Evolutionary conservation across 2,888 invertebrate species (phyloP).

Genomic region (Caenorhabditis wallacei): DNA sequence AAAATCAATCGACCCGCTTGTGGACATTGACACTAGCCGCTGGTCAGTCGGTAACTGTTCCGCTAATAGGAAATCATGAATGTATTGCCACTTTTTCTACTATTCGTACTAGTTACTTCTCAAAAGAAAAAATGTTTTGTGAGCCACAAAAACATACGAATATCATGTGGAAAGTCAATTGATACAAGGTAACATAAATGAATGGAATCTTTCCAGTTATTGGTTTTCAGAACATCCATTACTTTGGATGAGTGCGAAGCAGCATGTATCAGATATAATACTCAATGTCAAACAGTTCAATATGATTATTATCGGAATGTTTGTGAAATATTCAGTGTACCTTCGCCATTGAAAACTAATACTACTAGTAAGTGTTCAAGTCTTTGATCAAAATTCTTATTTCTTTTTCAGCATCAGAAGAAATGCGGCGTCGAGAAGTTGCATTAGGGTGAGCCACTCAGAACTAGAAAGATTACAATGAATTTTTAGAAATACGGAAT

Average conservation of each 20-base stretch:
- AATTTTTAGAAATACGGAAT: slow-evolving; percentile 50
- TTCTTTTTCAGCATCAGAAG: slow-evolving; percentile 32
- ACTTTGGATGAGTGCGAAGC: slow-evolving; percentile 66
- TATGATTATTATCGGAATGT: slow-evolving; percentile 69
- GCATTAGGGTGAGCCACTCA: slow-evolving; percentile 42
- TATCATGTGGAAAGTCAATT: slow-evolving; percentile 63
- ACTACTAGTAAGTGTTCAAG: slow-evolving; percentile 24
- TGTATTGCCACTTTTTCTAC: slow-evolving; percentile 48
- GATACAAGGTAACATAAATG: slow-evolving; percentile 35
- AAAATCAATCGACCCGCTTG: slow-evolving; percentile 59
- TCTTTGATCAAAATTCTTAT: not conserved
- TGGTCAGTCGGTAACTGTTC: slow-evolving; percentile 59
- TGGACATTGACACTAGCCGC: slow-evolving; percentile 21
- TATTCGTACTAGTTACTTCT: slow-evolving; percentile 26
- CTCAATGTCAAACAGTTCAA: slow-evolving; percentile 66
- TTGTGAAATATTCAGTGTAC: slow-evolving; percentile 66
- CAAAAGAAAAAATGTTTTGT: slow-evolving; percentile 59
- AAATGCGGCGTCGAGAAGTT: slow-evolving; percentile 38
- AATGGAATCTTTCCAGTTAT: not conserved
- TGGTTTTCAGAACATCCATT: slow-evolving; percentile 46
- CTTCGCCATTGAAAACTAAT: slow-evolving; percentile 64
- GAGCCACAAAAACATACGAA: slow-evolving; percentile 62
- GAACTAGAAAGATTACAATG: not conserved
- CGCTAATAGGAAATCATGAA: slow-evolving; percentile 48
- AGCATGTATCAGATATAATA: slow-evolving; percentile 58